Percentiles rank a stretch among this genome's conserved stretches.
Evolutionary conservation across 37 sponge, comb jelly and placozoan genomes (phyloP).

Genomic region (Chondrilla cf. caribensis): DNA sequence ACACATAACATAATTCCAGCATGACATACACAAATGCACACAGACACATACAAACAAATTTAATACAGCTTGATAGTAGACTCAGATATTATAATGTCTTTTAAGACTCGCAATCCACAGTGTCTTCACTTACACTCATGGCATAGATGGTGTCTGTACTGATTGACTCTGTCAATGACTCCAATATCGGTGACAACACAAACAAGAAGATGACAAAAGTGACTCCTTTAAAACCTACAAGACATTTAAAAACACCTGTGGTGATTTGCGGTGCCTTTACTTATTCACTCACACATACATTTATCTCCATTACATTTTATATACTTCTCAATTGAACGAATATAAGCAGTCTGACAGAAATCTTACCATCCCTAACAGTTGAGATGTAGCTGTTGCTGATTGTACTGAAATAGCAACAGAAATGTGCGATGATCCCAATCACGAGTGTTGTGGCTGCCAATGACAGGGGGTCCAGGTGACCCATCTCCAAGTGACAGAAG

Average conservation of each 20-base stretch:
- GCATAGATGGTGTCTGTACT: slow-evolving; percentile 81
- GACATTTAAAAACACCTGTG: too few species aligned
- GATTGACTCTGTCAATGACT: slow-evolving; percentile 75
- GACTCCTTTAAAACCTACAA: background rate
- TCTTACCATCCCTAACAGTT: background rate
- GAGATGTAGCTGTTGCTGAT: background rate
- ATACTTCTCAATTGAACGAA: too few species aligned
- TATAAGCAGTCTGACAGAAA: too few species aligned
- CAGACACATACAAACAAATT: too few species aligned
- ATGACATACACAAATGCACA: background rate
- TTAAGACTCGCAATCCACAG: too few species aligned
- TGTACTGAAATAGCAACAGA: background rate
- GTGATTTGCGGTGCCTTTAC: too few species aligned
- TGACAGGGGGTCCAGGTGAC: background rate
- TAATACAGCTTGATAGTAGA: too few species aligned
- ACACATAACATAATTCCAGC: background rate
- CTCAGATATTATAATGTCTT: too few species aligned
- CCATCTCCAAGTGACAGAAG: slow-evolving; percentile 11
- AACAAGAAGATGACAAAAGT: slow-evolving; percentile 47
- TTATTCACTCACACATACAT: too few species aligned
- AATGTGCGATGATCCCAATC: background rate
- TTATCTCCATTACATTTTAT: too few species aligned
- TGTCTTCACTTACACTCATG: slow-evolving; percentile 76
- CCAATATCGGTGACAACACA: slow-evolving; percentile 58
- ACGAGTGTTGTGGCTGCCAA: background rate